These are phyloP conservation scores for Laterallus jamaicensis DNA, from an alignment of 2,113 vertebrate species.

Conservation along the genomic window DNA sequence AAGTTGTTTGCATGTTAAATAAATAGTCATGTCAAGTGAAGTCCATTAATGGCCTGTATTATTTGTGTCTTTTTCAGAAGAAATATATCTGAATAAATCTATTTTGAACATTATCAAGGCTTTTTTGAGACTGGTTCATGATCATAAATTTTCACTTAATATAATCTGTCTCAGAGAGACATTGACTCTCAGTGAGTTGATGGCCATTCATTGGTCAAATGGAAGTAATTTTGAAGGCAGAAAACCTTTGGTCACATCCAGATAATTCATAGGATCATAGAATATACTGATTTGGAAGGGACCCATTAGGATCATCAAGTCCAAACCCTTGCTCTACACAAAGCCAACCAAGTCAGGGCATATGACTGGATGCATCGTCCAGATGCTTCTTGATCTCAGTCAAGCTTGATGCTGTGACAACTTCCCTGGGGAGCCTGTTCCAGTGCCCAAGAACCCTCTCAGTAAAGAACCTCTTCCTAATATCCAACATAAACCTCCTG, in stretches of 20 bases:
- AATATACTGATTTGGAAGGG: no score
- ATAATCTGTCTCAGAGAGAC: background rate
- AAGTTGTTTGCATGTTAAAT: background rate
- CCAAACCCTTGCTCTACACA: no score
- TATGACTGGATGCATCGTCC: no score
- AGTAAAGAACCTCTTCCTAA: no score
- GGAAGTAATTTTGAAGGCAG: background rate
- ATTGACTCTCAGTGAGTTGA: background rate
- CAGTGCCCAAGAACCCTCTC: no score
- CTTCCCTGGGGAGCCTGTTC: no score
- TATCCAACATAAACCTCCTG: no score
- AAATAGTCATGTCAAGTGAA: background rate
- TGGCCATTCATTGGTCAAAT: background rate
- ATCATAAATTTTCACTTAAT: background rate
- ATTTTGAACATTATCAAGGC: background rate
- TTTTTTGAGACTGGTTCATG: background rate
- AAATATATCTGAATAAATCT: background rate
- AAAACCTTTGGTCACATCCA: fast-evolving
- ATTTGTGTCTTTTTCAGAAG: background rate
- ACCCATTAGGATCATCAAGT: no score
- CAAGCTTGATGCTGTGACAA: no score
- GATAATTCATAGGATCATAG: background rate
- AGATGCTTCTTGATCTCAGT: no score
- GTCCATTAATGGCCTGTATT: background rate
- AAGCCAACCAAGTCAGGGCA: no score